A percentile compares a stretch with the other conserved stretches of the same genome.
phyloP scores from a whole-genome alignment of 2,888 invertebrate genomes.

The Tipula confusa region DNA sequence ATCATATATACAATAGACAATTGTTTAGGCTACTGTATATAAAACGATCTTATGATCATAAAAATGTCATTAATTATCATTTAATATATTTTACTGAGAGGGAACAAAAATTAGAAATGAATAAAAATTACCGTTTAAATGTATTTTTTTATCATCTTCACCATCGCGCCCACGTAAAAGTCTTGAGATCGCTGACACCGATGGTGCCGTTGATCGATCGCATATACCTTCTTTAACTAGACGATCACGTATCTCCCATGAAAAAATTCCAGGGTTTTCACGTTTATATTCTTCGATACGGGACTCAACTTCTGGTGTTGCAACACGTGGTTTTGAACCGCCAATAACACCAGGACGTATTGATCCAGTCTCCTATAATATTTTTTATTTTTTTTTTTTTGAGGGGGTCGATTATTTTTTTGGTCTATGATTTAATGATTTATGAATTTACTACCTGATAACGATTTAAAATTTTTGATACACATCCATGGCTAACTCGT shows the following conservation, averaged over 20 bases:
- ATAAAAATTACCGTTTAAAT: slow-evolving; percentile 28
- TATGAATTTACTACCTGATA: slow-evolving; percentile 59
- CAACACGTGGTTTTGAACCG: slow-evolving; percentile 88
- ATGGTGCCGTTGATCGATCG: slow-evolving; percentile 57
- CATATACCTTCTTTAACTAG: slow-evolving; percentile 72
- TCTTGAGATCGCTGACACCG: slow-evolving; percentile 77
- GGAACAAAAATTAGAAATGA: slow-evolving; percentile 4
- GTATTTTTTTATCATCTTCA: slow-evolving; percentile 42
- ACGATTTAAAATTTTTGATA: slow-evolving; percentile 91
- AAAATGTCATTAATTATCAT: slow-evolving; percentile 34
- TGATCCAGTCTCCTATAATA: slow-evolving; percentile 77
- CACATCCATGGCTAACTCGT: slow-evolving; percentile 93
- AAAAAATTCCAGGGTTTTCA: slow-evolving; percentile 90
- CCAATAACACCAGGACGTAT: slow-evolving; percentile 93
- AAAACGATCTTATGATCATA: slow-evolving; percentile 31
- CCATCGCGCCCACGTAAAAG: slow-evolving; percentile 67
- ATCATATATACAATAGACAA: slow-evolving; percentile 20
- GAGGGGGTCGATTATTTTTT: background rate
- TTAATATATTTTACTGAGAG: slow-evolving; percentile 5
- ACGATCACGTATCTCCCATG: slow-evolving; percentile 91
- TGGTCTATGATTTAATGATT: background rate
- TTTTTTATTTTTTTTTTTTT: too few species aligned
- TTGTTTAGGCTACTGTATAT: background rate
- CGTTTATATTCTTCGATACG: slow-evolving; percentile 86
- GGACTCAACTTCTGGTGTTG: slow-evolving; percentile 88